Base-by-base conservation (phyloP, 2,888 invertebrate genomes). In the Boloria selene region DNA sequence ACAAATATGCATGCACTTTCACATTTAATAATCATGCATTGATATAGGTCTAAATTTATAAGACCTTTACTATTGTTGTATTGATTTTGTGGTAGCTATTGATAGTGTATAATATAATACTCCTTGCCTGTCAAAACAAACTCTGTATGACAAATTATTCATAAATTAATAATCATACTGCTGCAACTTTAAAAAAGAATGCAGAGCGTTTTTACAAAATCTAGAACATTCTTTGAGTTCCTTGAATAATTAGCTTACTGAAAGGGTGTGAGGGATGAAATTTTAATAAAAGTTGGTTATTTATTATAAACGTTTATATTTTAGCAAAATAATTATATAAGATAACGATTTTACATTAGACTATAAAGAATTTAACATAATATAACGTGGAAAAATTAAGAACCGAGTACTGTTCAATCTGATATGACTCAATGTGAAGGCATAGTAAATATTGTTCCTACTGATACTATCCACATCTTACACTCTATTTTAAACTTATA, bases 161-260 rank as follows among this genome's bases (percentile, higher is more conserved):
- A 31, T 17, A 13, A 51, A 51, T 10, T 6, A 17, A 38, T 10
- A 13, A 49, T 7, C n/a, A n/a, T 26, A 56, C 38, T 17, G 13
- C 38, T 54, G 13, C 63, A 56, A 55, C 59, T 31, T 56, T 16
- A 49, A 59, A 59, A 58, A 54, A 68, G 69, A 70, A 69, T 66
- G 67, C 72, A 71, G 73, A 74, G 70, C 69, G 73, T 69, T 74
- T 73, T 66, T 68, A 73, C 64, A 74, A 72, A 72, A 74, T 87
- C 87, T 86, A 86, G 88, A 88, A 88, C 77, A 79, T 87, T 87
- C 87, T 77, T 72, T 77, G 69, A 67, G 71, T 68, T 62, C 59
- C 70, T 62, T 64, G 65, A 60, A 65, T 52, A 58, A 55, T 61
- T 45, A 64, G 53, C 56, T 67, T 51, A 58, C 61, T 62, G 50